A percentile compares a stretch with the other conserved stretches of the same genome.
Conservation (phyloP, 2,797 vertebrate genomes). For the Cynodonichthys magdalenae region DNA sequence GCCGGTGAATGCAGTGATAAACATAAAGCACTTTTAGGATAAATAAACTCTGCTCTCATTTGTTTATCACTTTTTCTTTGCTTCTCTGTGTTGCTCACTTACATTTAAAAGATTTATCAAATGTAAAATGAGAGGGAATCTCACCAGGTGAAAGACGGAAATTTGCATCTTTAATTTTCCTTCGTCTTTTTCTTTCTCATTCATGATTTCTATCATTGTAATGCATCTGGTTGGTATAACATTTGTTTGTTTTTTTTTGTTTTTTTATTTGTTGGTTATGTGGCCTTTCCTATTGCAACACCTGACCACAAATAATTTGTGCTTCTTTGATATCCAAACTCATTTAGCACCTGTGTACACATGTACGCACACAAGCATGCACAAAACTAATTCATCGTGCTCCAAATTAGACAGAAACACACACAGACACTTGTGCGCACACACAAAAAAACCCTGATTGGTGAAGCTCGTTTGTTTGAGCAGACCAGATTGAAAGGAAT, state of each 20-base stretch:
- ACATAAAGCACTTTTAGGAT: constrained; percentile 40
- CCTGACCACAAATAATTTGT: constrained; percentile 37
- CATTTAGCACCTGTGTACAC: constrained; percentile 47
- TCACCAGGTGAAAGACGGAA: constrained; percentile 6
- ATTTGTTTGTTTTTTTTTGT: too few relatives aligned
- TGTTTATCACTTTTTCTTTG: constrained; percentile 17
- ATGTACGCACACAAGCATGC: constrained; percentile 16
- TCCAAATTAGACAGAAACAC: constrained; percentile 45
- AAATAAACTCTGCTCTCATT: constrained; percentile 30
- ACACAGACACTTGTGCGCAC: constrained; percentile 4
- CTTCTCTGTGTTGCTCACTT: neutral
- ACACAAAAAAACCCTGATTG: constrained; percentile 41
- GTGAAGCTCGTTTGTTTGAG: constrained; percentile 61
- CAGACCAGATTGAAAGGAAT: constrained; percentile 59
- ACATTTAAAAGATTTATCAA: constrained; percentile 12
- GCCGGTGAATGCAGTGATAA: constrained; percentile 4
- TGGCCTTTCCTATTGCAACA: constrained; percentile 37
- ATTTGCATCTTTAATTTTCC: neutral
- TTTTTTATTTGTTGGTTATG: constrained; percentile 32
- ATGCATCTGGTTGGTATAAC: constrained; percentile 54
- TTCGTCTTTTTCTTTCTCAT: constrained; percentile 2
- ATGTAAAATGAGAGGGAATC: constrained; percentile 4
- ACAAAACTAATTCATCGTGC: constrained; percentile 15
- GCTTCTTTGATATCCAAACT: constrained; percentile 63
- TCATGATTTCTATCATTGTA: constrained; percentile 25